phyloP scores from a whole-genome alignment of 2,113 vertebrate species.

The Erythrolamprus reginae region DNA sequence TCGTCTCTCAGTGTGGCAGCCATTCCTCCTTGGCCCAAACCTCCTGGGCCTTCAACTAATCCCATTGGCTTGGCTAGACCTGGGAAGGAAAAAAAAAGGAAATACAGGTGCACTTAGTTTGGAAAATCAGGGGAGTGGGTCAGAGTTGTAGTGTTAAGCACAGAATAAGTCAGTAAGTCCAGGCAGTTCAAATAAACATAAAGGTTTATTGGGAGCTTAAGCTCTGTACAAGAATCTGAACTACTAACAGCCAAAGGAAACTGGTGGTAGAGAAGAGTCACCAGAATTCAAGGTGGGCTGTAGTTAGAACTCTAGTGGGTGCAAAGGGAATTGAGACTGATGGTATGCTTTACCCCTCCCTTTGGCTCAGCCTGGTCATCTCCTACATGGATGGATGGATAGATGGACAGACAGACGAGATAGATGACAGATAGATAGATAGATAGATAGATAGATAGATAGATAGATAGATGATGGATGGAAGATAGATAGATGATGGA shows the following conservation, averaged over 20 bases:
- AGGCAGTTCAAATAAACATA: neutral
- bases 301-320: neutral
- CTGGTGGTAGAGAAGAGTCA: neutral
- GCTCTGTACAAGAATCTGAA: neutral
- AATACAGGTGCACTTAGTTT: neutral
- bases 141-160: neutral
- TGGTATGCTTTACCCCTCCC: neutral
- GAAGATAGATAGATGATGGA: too few relatives aligned
- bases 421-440: too few relatives aligned
- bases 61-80: slow-evolving; percentile 96
- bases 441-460: too few relatives aligned
- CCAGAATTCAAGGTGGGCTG: neutral
- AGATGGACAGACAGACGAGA: too few relatives aligned
- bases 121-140: neutral
- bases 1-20: slow-evolving; percentile 88
- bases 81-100: slow-evolving; percentile 42
- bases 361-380: neutral
- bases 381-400: neutral
- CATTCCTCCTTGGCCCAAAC: slow-evolving; percentile 91
- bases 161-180: neutral
- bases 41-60: slow-evolving; percentile 93
- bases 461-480: too few relatives aligned
- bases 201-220: neutral
- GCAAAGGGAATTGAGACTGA: neutral
- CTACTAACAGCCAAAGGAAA: neutral